These are phyloP conservation scores for Phylloscopus whistleri DNA, from an alignment of 2,113 vertebrate genomes.

Conservation along the genomic window DNA sequence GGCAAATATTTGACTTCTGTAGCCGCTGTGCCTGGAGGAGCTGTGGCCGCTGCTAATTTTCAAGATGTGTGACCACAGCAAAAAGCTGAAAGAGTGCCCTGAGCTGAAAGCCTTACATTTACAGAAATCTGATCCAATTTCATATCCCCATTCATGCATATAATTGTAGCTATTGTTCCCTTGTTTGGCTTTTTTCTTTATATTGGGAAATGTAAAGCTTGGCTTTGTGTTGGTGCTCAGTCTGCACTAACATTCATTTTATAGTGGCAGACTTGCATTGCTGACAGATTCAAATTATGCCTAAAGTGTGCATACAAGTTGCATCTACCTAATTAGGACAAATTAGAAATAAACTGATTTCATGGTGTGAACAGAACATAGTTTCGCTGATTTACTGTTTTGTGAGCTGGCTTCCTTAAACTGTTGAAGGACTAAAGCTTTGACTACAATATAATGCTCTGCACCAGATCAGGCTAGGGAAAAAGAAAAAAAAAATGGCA, in stretches of 20 bases:
- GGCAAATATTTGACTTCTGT: background rate
- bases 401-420: background rate
- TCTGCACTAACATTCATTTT: background rate
- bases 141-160: background rate
- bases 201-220: background rate
- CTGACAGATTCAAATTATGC: constrained; percentile 12
- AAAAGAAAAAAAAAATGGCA: background rate
- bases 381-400: background rate
- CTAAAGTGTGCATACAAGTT: background rate
- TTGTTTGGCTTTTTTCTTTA: constrained; percentile 10
- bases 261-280: background rate
- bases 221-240: background rate
- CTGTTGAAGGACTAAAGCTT: background rate
- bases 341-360: background rate
- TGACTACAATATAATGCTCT: background rate
- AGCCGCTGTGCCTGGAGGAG: background rate
- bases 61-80: background rate
- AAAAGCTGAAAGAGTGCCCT: background rate
- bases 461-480: background rate
- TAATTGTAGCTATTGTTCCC: constrained; percentile 23
- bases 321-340: background rate
- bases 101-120: background rate
- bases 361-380: background rate
- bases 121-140: background rate
- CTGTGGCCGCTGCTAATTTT: background rate